phyloP scores from a whole-genome alignment of 2,113 vertebrate species.

The Rhadina sibilatrix region DNA sequence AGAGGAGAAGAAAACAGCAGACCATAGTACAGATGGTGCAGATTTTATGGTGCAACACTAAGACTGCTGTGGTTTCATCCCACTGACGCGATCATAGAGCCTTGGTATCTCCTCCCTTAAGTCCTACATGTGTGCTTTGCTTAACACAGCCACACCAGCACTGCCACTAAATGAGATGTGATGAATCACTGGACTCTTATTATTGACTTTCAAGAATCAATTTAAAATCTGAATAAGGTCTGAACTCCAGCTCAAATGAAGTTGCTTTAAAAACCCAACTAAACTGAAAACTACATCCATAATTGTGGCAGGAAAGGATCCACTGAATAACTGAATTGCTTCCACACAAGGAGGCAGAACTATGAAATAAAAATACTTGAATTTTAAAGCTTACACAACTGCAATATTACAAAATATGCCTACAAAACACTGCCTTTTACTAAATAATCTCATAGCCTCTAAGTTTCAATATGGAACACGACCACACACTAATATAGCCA shows the following conservation, averaged over 20 bases:
- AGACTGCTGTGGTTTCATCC: neutral
- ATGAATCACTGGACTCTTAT: neutral
- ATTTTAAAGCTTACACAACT: neutral
- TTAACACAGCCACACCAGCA: neutral
- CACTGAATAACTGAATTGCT: neutral
- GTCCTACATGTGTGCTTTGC: neutral
- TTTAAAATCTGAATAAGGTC: neutral
- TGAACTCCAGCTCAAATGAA: neutral
- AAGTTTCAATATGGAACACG: neutral
- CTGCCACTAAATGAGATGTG: neutral
- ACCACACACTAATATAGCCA: neutral
- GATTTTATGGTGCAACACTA: neutral
- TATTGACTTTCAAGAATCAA: neutral
- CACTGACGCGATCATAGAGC: neutral
- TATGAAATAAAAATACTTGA: neutral
- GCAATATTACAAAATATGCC: neutral
- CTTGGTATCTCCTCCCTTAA: neutral
- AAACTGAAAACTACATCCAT: neutral
- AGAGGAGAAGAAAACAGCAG: neutral
- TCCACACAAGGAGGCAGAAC: neutral
- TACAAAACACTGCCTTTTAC: neutral
- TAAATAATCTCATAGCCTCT: neutral
- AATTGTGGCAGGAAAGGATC: neutral
- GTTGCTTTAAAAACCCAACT: neutral
- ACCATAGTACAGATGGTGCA: neutral